Evolutionary conservation across 2,888 invertebrate genomes (phyloP), one percentile per base, ranked within the genome.

Genomic region (Patella pellucida): DNA sequence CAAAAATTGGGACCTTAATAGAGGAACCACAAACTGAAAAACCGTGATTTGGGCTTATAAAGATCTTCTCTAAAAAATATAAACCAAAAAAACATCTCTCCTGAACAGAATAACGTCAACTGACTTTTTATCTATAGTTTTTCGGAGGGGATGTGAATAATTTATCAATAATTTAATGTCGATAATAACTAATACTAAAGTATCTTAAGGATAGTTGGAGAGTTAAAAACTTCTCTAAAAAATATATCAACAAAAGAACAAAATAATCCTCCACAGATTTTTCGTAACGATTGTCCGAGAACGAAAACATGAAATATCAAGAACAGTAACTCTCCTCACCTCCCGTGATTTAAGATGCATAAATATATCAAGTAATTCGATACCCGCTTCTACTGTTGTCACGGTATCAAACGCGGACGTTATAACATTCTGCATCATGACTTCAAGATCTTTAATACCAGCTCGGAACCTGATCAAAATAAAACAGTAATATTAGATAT

Each of bases 341-440:
- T 92, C 94, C 73, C 96, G 93, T 81, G 94, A 94, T 0, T 95
- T 94, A 85, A 95, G 96, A 88, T 95, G 95, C 87, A 95, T 93
- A 84, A 96, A 93, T 0, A 95, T 94, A 83, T 94, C 95, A 7
- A 97, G 92, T 1, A 95, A 93, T 79, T 95, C 94, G 12, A 97
- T 93, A 0, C 95, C 95, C 86, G 96, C 95, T 84, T 95, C 95
- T 0, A 96, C 94, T 82, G 95, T 95, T 73, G 94, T 94, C 11
- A 96, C 93, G 11, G 94, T 93, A 82, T 95, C 94, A 88, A 97
- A 97, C 0, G 95, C 94, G 0, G 94, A 93, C 70, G 94, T 94
- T 67, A 96, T 94, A 11, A 96, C 92, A 87, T 96, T 96, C 89
- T 96, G 95, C 82, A 96, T 94, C 82, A 95, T 95, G 81, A 95